Evolutionary conservation across 2,113 vertebrate species (phyloP), one percentile per base, ranked within the genome.

Genomic region (Mustela nigripes): DNA sequence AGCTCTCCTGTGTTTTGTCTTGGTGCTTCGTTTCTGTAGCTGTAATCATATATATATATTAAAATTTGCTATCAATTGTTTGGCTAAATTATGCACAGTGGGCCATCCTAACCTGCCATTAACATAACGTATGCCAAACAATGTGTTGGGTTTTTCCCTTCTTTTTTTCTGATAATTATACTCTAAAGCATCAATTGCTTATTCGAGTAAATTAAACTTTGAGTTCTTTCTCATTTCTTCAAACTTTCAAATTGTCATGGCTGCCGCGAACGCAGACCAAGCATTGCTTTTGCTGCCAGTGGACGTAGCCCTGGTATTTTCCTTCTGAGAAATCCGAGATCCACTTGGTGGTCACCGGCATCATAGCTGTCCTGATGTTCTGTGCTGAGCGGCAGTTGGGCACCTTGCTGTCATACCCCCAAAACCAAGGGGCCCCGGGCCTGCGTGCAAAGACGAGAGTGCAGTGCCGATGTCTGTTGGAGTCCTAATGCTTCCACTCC

Each of bases 71-170:
- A 99, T 98, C 99, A 99, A 99, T 99, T 99, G 99, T 99, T 99
- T 98, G 99, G 98, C 99, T 99, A 99, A 99, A 99, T 99, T 99
- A 99, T 99, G 99, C 99, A 99, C 99, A 99, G 99, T 99, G 99
- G 99, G 99, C 99, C 99, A 99, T 97, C 81, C 98, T 99, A 98
- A 99, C 99, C 99, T 98, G 96, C 99, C 98, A 99, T 99, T 99
- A 99, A 99, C 99, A 99, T 99, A 99, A 99, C 99, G 98, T 99
- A 99, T 99, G 99, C 99, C 99, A 99, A 99, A 99, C 99, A 99
- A 99, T 87, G 92, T 98, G 98, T 98, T 96, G 84, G 39, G 33
- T 33, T 58, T 65, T 67, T 24, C 19, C 28, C 1, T 24, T 19
- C 12, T 33, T 98, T 98, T 98, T 98, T 98, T 91, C 98, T 99